Conservation (phyloP, 37 sponge, comb jelly and placozoan genomes). For the Halisarca cf. caerulea region DNA sequence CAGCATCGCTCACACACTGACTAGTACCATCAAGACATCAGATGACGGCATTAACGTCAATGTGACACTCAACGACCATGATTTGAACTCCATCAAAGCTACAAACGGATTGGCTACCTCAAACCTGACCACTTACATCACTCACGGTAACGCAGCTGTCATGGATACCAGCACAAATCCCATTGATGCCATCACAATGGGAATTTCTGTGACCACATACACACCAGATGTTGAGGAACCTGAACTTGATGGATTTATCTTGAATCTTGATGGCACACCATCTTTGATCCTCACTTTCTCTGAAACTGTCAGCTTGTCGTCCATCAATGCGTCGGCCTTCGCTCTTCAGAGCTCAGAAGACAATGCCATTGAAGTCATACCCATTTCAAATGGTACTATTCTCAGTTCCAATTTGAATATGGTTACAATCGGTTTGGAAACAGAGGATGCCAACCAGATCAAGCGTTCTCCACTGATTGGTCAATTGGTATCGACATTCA, state of each 20-base stretch:
- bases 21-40: constrained; percentile 17
- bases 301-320: constrained; percentile 61
- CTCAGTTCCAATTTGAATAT: constrained; percentile 5
- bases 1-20: constrained; percentile 26
- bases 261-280: constrained; percentile 67
- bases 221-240: constrained; percentile 66
- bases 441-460: constrained; percentile 64
- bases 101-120: constrained; percentile 66
- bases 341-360: constrained; percentile 60
- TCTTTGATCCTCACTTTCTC: constrained; percentile 75
- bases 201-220: constrained; percentile 49
- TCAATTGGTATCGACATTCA: constrained; percentile 42
- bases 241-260: constrained; percentile 41
- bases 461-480: constrained; percentile 60
- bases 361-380: constrained; percentile 14
- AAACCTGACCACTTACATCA: constrained; percentile 66
- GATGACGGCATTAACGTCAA: constrained; percentile 33
- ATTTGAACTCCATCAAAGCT: constrained; percentile 75
- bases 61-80: constrained; percentile 36
- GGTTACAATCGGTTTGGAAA: constrained; percentile 44
- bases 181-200: constrained; percentile 37
- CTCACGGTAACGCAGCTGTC: constrained; percentile 45
- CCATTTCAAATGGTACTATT: constrained; percentile 33
- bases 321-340: constrained; percentile 56
- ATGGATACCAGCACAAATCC: constrained; percentile 57